Evolutionary conservation across 2,888 invertebrate species (phyloP).

Genomic region (Nephrotoma flavescens): DNA sequence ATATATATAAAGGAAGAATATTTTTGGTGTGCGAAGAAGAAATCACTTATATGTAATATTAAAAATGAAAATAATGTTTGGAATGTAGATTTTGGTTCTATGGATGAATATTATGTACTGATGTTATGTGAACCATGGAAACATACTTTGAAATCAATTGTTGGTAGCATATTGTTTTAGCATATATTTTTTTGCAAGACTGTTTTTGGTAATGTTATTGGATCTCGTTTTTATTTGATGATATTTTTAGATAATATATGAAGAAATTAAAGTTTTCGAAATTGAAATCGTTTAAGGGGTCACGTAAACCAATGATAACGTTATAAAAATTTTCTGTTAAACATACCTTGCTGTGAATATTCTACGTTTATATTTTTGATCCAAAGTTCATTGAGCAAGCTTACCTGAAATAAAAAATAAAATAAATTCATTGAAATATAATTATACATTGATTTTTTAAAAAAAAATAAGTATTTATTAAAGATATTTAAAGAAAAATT

Average conservation of each 20-base stretch:
- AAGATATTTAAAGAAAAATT: too few relatives aligned
- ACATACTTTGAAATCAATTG: not conserved
- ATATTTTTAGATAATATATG: not conserved
- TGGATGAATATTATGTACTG: not conserved
- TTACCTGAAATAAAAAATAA: too few relatives aligned
- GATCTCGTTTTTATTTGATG: not conserved
- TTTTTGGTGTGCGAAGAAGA: not conserved
- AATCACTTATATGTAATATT: not conserved
- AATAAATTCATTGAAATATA: too few relatives aligned
- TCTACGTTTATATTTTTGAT: too few relatives aligned
- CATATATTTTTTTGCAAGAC: not conserved
- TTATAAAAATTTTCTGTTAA: too few relatives aligned
- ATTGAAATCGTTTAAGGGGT: not conserved
- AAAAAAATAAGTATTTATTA: too few relatives aligned
- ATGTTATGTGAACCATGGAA: not conserved
- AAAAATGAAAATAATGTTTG: not conserved
- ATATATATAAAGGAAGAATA: not conserved
- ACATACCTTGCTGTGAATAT: too few relatives aligned
- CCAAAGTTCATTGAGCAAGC: too few relatives aligned
- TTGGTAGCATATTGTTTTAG: not conserved
- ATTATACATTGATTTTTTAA: too few relatives aligned
- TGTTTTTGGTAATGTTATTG: not conserved
- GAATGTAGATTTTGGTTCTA: not conserved
- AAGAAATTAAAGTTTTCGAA: not conserved
- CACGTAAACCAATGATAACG: not conserved